A percentile compares a stretch with the other conserved stretches of the same genome.
phyloP scores from a whole-genome alignment of 2,113 vertebrate species.

The Microcebus griseorufus region DNA sequence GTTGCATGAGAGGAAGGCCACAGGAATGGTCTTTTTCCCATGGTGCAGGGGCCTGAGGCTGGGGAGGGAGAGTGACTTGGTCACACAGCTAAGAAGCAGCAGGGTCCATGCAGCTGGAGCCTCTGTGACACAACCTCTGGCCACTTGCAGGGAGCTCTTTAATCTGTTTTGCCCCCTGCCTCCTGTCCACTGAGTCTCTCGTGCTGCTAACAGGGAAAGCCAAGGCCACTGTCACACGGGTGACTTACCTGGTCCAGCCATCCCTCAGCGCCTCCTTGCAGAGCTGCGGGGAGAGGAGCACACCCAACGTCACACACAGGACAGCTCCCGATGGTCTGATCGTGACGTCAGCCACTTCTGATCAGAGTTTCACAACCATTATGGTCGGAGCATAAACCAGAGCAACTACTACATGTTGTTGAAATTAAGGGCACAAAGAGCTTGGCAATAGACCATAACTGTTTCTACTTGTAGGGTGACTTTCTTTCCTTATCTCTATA shows the following conservation, averaged over 20 bases:
- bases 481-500: background rate
- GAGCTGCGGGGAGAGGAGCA: slow-evolving; percentile 70
- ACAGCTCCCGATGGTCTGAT: background rate
- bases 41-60: background rate
- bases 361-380: background rate
- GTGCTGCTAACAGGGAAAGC: background rate
- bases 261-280: slow-evolving; percentile 70
- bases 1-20: background rate
- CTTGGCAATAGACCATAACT: background rate
- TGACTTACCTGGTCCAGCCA: slow-evolving; percentile 73
- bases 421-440: slow-evolving; percentile 11
- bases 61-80: background rate
- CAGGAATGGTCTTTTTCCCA: background rate
- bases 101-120: no score
- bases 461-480: background rate
- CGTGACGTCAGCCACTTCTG: background rate
- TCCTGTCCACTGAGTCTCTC: background rate
- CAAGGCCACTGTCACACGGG: background rate
- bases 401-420: background rate
- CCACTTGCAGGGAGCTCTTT: background rate
- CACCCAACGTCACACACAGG: background rate
- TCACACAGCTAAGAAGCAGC: background rate
- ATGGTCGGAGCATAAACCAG: background rate
- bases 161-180: background rate
- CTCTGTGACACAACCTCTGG: background rate